Percentiles rank a stretch among this genome's conserved stretches.
Evolutionary conservation across 1,140 invertebrate genomes (phyloP).

Genomic region (Aradophagus sp.): DNA sequence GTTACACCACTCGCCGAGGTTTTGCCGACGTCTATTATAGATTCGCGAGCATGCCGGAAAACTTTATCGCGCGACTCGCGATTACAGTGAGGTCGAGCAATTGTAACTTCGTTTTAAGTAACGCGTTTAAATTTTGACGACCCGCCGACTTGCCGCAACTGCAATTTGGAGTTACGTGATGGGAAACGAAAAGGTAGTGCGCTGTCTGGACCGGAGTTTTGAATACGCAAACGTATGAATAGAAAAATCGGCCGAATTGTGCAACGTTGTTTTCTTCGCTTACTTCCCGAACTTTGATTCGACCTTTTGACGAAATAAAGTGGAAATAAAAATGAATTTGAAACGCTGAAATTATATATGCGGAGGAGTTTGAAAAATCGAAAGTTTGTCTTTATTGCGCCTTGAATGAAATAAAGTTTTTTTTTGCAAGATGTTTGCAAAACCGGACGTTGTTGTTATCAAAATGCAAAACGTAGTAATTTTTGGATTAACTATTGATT

Average conservation of each 20-base stretch:
- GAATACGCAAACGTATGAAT: no score
- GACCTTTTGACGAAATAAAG: no score
- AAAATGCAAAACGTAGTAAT: neutral
- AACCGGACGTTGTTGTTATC: no score
- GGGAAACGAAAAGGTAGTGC: neutral
- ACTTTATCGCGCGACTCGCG: slow-evolving; percentile 11
- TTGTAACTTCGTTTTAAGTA: slow-evolving; percentile 22
- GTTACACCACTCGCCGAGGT: neutral
- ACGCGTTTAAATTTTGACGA: slow-evolving; percentile 21
- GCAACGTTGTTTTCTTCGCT: no score
- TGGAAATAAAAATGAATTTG: no score
- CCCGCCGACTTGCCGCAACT: neutral
- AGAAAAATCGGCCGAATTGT: no score
- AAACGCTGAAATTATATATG: no score
- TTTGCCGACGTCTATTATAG: slow-evolving; percentile 5
- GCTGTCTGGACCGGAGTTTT: neutral
- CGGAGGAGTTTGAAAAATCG: no score
- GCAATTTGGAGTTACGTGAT: neutral
- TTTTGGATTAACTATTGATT: neutral
- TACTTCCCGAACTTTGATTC: no score
- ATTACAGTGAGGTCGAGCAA: slow-evolving; percentile 14
- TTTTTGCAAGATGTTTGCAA: no score
- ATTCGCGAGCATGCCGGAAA: slow-evolving; percentile 12
- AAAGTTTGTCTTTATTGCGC: no score
- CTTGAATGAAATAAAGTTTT: no score